Base-by-base conservation (phyloP, 2,113 vertebrate species). In the Pelodiscus sinensis region DNA sequence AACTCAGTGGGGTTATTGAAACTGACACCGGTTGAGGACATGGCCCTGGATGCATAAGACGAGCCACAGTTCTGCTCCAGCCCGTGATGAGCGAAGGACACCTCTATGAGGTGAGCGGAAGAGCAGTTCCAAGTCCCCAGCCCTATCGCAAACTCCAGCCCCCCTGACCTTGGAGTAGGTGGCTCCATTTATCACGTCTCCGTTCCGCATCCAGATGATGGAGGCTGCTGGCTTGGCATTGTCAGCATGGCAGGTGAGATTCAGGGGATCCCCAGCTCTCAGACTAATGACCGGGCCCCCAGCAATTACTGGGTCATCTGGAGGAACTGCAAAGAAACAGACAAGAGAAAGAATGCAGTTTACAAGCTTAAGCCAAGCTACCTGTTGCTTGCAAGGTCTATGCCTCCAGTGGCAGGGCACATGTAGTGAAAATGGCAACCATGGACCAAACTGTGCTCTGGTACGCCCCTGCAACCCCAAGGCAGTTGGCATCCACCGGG, bases 81-180 rank as follows among this genome's bases (percentile, higher is more conserved):
- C 7, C 60, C 8, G 38, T 2, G 54, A 13, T 52, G 84, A 65
- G 65, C 3, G 3, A 27, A 57, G 50, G 1, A 6, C 1, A 5
- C 22, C 44, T 60, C 83, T 10, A 21, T 11, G 1, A 35, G 73
- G 21, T 9, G 25, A 60, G 44, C 31, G 1, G 6, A 71, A 50
- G 18, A 60, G 57, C 80, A 68, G 29, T 65, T 6, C 11, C 11
- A 58, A 1, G 6, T 6, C 1, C 12, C 52, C 21, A 2, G 19
- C 2, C 6, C 15, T 44, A 13, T 14, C 44, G 19, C 62, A 44
- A 29, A 44, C 75, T 54, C 7, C 25, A 78, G 85, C 31, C 81
- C 97, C 96, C 90, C 98, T 98, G 98, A 99, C 99, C 99, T 99
- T 99, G 95, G 99, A 99, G 97, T 99, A 99, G 96, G 99, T 99